Evolutionary conservation across 2,797 vertebrate species (phyloP), one percentile per base, ranked within the genome.

Genomic region (Phalloptychus januarius): DNA sequence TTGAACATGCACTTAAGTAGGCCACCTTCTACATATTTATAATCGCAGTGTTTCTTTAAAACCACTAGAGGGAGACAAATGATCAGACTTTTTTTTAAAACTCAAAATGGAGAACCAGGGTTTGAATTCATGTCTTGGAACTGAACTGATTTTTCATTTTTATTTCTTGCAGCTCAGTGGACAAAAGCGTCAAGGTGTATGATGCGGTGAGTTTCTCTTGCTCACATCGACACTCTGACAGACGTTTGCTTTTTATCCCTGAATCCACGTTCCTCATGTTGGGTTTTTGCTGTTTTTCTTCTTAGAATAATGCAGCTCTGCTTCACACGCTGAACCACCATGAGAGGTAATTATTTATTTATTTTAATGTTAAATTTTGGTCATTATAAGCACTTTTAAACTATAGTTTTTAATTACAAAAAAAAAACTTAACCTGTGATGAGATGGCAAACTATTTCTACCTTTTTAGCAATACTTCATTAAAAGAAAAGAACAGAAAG

Each of bases 291-390:
- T 82, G 76, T 45, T 31, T 48, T 76, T 89, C 81, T 52, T 77
- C 5, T 88, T 93, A 99, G 98, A 95, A 88, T 52, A 95, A 95
- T 79, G 97, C 96, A 44, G 91, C 86, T 83, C 93, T 95, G 82
- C 96, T 99, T 84, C 94, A 97, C 85, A 97, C 92, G 4, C 92
- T 99, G 91, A 97, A 93, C 83, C 96, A 96, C 75, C 98, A 99
- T 7, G 95, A 96, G 23, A 97, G 98, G 98, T 99, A 90, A 88
- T 76, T 36, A 79, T 42, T 71, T 2, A 50, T 54, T 75, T 25
- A 4, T 45, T 16, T 28, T 44, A 1, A 38, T 28, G 6, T 75
- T 58, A 16, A 42, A 23, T 36, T 45, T 48, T 36, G 15, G 28
- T 31, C 13, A 33, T 38, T 36, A 15, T 38, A 36, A 65, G 63